phyloP scores from a whole-genome alignment of 2,888 invertebrate genomes.

The Drosophila conformis region DNA sequence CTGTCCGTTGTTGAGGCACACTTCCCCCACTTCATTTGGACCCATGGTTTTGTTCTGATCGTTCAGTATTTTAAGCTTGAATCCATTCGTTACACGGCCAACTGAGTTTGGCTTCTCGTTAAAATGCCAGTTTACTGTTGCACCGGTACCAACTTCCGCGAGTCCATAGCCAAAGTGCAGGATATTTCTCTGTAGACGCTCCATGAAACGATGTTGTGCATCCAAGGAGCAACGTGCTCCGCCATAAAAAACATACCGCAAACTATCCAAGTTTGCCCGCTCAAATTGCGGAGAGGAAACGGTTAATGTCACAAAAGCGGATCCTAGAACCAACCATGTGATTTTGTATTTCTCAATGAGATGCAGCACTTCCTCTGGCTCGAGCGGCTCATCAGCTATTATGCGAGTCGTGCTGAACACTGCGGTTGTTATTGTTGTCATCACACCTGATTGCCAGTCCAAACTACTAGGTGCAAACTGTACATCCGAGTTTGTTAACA shows the following conservation, averaged over 20 bases:
- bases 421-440: constrained; percentile 24
- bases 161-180: constrained; percentile 54
- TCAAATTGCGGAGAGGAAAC: constrained; percentile 15
- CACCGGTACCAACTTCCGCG: constrained; percentile 51
- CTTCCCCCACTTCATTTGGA: constrained; percentile 66
- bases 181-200: constrained; percentile 31
- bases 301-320: constrained; percentile 35
- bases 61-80: constrained; percentile 60
- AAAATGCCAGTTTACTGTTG: constrained; percentile 18
- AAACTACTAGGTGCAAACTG: constrained; percentile 17
- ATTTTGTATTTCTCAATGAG: constrained; percentile 52
- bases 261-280: constrained; percentile 2
- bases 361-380: constrained; percentile 33
- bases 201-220: constrained; percentile 21
- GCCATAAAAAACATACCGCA: constrained; percentile 23
- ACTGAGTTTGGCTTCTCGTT: constrained; percentile 50
- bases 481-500: constrained; percentile 27
- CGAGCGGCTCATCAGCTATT: constrained; percentile 35
- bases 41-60: constrained; percentile 53
- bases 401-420: constrained; percentile 38
- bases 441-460: too few relatives aligned
- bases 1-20: constrained; percentile 51
- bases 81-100: constrained; percentile 44
- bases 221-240: constrained; percentile 42
- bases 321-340: constrained; percentile 35